A percentile compares a stretch with the other conserved stretches of the same genome.
Conservation (phyloP, 2,797 vertebrate species). For the Pseudochirops cupreus region DNA sequence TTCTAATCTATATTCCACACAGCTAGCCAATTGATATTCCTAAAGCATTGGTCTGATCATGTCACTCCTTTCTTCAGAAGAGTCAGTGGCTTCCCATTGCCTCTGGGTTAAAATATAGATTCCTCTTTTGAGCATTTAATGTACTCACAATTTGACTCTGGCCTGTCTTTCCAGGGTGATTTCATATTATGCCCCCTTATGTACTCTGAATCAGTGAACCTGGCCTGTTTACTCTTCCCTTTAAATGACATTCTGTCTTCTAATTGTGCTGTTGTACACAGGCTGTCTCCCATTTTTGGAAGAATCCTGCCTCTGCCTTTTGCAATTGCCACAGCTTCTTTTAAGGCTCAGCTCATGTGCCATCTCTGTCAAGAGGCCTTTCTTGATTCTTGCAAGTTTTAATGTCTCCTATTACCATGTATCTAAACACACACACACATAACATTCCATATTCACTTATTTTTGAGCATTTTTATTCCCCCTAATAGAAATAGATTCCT, state of each 20-base stretch:
- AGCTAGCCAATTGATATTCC: background rate
- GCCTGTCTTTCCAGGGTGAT: background rate
- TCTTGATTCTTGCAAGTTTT: background rate
- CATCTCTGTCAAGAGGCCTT: background rate
- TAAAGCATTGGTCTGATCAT: background rate
- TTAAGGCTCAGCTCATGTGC: background rate
- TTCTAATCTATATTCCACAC: background rate
- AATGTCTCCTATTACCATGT: background rate
- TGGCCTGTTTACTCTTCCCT: background rate
- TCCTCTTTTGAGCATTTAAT: background rate
- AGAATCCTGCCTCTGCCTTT: background rate
- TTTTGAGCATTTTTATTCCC: background rate
- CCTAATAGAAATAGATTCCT: background rate
- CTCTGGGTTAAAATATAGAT: background rate
- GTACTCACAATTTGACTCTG: background rate
- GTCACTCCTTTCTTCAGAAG: background rate
- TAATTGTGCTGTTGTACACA: background rate
- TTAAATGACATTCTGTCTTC: background rate
- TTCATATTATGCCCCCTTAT: background rate
- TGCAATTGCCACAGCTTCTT: background rate
- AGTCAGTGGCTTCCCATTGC: background rate
- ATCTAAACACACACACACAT: background rate
- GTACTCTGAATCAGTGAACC: background rate
- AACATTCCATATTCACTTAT: background rate
- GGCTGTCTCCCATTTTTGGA: background rate